Base-by-base conservation (phyloP, 2,888 invertebrate species). In the Mantis religiosa region DNA sequence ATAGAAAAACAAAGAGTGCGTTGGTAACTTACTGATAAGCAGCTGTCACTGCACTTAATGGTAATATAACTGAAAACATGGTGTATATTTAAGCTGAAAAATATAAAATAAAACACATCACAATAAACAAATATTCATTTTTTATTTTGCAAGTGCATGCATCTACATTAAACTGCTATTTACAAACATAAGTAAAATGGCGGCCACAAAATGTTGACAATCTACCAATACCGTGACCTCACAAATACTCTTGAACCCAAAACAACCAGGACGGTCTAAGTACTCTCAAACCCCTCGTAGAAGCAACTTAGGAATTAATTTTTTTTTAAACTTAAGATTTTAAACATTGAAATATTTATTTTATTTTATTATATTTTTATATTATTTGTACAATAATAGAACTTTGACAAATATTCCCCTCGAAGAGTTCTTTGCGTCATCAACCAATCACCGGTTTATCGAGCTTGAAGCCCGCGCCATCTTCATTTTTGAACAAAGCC, bases 401-500 rank as follows among this genome's bases (percentile, higher is more conserved):
- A 41, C 47, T 87, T 87, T 87, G 28, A 85, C 81, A 88, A 85
- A 87, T 87, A 87, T 85, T 88, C 3, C 41, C 71, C 28, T 88
- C 28, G n/a, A 81, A 41, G 82, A 81, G 82, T 89, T 87, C 84
- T 89, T 89, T 88, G 87, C 89, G 89, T 90, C 90, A 90, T 90
- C 91, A 90, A 90, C 91, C 91, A 92, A 91, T 91, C 91, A 91
- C 91, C 91, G 91, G 91, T 91, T 90, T 89, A 89, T 88, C 88
- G 89, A 90, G 89, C 89, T 90, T 87, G 88, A 89, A 90, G 90
- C 90, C 90, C 96, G 96, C 96, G 96, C 96, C 96, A 96, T 96
- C 96, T 96, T 96, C 96, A 95, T 95, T 96, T 96, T 96, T 95
- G 96, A 96, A 96, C 96, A 94, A 95, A 95, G 95, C 95, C 94